phyloP scores from a whole-genome alignment of 1,140 invertebrate species.

The Heliconius congener region DNA sequence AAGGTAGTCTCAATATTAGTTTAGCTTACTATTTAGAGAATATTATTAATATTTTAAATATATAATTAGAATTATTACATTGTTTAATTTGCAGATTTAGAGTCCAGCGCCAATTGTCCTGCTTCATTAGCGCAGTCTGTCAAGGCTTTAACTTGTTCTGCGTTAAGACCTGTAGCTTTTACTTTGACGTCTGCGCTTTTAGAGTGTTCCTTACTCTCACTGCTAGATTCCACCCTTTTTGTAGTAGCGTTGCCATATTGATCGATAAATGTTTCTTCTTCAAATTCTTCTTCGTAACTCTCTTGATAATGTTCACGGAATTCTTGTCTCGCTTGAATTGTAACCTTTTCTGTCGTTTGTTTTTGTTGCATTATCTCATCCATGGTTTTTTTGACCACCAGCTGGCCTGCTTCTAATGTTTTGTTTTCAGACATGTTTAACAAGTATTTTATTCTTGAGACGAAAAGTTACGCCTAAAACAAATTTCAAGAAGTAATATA shows the following conservation, averaged over 20 bases:
- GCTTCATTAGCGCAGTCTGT: slow-evolving; percentile 79
- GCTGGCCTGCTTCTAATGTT: slow-evolving; percentile 69
- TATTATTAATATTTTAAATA: background rate
- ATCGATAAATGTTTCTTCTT: slow-evolving; percentile 78
- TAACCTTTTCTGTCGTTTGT: slow-evolving; percentile 68
- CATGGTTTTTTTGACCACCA: slow-evolving; percentile 78
- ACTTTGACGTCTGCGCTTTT: slow-evolving; percentile 78
- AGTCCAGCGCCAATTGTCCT: slow-evolving; percentile 74
- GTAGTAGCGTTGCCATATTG: slow-evolving; percentile 75
- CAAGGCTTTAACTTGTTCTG: slow-evolving; percentile 74
- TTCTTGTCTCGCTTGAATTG: slow-evolving; percentile 77
- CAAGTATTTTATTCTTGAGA: slow-evolving; percentile 11
- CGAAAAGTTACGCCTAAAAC: slow-evolving; percentile 1
- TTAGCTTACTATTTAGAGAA: background rate
- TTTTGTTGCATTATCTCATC: slow-evolving; percentile 71
- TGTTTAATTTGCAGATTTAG: slow-evolving; percentile 70
- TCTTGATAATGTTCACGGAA: slow-evolving; percentile 74
- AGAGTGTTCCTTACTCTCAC: slow-evolving; percentile 76
- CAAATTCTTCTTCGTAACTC: slow-evolving; percentile 78
- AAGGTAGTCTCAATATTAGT: background rate
- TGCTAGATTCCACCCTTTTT: slow-evolving; percentile 73
- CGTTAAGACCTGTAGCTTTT: slow-evolving; percentile 75
- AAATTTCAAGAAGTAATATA: background rate
- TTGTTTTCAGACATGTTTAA: slow-evolving; percentile 69
- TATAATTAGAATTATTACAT: slow-evolving; percentile 49